Percentiles rank a stretch among this genome's conserved stretches.
phyloP scores from a whole-genome alignment of 2,797 vertebrate genomes.

The Melanotaenia nigrans region DNA sequence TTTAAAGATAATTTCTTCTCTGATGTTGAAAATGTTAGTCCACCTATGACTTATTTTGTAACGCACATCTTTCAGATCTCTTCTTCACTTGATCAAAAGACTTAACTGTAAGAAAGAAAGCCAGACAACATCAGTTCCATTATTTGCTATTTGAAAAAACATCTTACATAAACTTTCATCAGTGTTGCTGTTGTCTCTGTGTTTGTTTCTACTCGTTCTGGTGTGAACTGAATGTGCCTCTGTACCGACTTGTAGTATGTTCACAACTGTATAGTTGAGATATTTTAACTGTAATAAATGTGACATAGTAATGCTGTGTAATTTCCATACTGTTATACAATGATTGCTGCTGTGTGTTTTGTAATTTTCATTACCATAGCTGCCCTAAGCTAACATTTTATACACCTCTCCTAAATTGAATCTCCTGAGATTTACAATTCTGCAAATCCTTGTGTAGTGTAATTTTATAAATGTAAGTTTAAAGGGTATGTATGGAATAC shows the following conservation, averaged over 20 bases:
- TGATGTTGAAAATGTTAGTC: background rate
- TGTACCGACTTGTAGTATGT: conserved; percentile 53
- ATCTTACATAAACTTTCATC: conserved; percentile 30
- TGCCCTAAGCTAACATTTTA: background rate
- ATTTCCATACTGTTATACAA: background rate
- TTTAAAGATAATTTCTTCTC: conserved; percentile 4
- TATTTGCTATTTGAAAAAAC: conserved; percentile 21
- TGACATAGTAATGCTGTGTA: conserved; percentile 8
- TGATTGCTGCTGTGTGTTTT: background rate
- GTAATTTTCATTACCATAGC: background rate
- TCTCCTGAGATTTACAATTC: background rate
- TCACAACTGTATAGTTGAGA: conserved; percentile 51
- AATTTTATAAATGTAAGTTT: background rate
- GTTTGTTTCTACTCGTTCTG: conserved; percentile 37
- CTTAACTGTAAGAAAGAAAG: background rate
- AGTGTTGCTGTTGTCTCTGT: conserved; percentile 6
- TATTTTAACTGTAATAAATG: conserved; percentile 57
- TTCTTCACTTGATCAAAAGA: background rate
- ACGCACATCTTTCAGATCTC: background rate
- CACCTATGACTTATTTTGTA: background rate
- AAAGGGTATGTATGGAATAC: background rate
- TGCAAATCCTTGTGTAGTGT: background rate
- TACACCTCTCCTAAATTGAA: background rate
- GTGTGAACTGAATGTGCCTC: conserved; percentile 62
- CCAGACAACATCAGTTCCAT: conserved; percentile 6